A percentile compares a stretch with the other conserved stretches of the same genome.
phyloP scores from a whole-genome alignment of 2,113 vertebrate species.

The Carollia perspicillata region DNA sequence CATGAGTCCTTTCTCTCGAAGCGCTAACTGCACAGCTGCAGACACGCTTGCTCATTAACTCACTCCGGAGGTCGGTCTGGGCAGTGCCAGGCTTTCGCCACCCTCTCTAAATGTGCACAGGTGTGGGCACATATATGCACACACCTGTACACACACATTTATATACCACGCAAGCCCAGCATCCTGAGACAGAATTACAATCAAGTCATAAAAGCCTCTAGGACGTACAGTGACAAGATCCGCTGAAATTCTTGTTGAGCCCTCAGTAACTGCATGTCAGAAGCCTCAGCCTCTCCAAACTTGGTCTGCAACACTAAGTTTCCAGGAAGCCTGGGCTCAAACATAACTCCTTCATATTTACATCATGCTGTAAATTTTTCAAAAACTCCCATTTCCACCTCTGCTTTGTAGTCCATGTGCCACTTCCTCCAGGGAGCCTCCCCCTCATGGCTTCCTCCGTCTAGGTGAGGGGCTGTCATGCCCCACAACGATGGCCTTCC shows the following conservation, averaged over 20 bases:
- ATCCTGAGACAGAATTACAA: not conserved
- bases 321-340: not conserved
- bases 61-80: not conserved
- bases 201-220: not conserved
- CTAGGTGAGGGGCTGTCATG: not conserved
- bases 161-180: not conserved
- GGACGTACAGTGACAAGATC: fast-evolving
- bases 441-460: not conserved
- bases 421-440: not conserved
- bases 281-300: not conserved
- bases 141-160: not conserved
- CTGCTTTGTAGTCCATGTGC: not conserved
- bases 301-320: not conserved
- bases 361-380: not conserved
- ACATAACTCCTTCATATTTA: not conserved
- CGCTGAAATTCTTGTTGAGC: not conserved
- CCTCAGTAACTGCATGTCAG: not conserved
- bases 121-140: not conserved
- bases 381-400: not conserved
- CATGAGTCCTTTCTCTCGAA: not conserved
- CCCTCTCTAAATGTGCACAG: not conserved
- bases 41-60: not conserved
- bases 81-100: not conserved
- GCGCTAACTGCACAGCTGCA: not conserved
- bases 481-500: not conserved